phyloP scores from a whole-genome alignment of 2,113 vertebrate genomes.

The Ornithorhynchus anatinus region DNA sequence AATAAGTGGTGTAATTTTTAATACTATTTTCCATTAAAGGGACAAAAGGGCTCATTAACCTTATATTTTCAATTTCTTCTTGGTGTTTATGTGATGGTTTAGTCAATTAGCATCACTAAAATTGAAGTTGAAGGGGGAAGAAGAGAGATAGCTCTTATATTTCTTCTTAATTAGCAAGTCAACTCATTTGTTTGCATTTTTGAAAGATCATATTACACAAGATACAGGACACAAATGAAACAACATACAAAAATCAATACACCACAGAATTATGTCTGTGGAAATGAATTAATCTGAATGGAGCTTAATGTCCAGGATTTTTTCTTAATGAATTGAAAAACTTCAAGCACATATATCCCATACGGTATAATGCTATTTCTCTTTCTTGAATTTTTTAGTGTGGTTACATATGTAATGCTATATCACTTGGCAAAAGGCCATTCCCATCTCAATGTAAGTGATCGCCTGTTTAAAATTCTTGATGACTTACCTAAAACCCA shows the following conservation, averaged over 20 bases:
- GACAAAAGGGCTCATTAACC: no score
- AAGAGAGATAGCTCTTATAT: no score
- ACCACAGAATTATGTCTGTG: slow-evolving; percentile 30
- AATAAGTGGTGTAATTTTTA: no score
- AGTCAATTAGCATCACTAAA: no score
- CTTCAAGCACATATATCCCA: not conserved
- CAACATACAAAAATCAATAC: slow-evolving; percentile 34
- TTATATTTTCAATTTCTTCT: no score
- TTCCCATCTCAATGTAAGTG: not conserved
- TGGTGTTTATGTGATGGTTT: no score
- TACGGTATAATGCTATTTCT: slow-evolving; percentile 19
- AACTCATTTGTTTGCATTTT: slow-evolving; percentile 47
- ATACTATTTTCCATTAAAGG: no score
- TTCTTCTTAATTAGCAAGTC: slow-evolving; percentile 17
- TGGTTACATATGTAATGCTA: slow-evolving; percentile 12
- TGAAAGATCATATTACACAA: slow-evolving; percentile 57
- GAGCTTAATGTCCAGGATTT: slow-evolving; percentile 18
- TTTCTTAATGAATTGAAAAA: slow-evolving; percentile 32
- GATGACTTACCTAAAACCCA: slow-evolving; percentile 13
- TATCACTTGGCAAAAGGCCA: not conserved
- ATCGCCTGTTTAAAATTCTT: not conserved
- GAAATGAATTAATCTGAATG: slow-evolving; percentile 31
- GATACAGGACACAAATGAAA: slow-evolving; percentile 50
- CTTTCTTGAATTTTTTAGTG: slow-evolving; percentile 15
- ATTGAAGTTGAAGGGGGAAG: no score